Evolutionary conservation across 2,797 vertebrate genomes (phyloP), one percentile per base, ranked within the genome.

Genomic region (Muraenolepis orangiensis): DNA sequence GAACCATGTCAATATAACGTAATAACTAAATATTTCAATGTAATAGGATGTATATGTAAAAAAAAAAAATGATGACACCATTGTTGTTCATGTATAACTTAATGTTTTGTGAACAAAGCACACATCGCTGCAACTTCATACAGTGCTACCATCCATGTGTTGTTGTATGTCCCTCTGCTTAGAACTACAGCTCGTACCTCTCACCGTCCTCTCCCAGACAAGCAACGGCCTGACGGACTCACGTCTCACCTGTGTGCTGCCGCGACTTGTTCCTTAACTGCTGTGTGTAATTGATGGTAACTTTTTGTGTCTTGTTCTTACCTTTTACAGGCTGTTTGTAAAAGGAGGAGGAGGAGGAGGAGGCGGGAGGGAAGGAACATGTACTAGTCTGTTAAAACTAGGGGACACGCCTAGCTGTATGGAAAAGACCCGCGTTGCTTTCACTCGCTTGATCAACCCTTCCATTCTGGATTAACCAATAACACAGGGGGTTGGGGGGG

Each of bases 291-390:
- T 76, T 74, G 69, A 81, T 81, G 61, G 76, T 30, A 88, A 71
- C 76, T 81, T 82, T 79, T 69, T 84, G 14, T 85, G 57, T 87
- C 68, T 86, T 80, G 23, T 84, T 74, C 82, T 30, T 67, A 30
- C 26, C 70, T 61, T 81, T 89, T 81, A 72, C 78, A 93, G 93
- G 90, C 82, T 78, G 72, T 81, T 81, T 80, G 82, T 83, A 71
- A 86, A 85, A 87, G 78, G 75, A 87, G 73, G n/a, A 77, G 74
- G 23, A 71, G 64, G 74, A 87, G 78, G 75, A 87, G 73, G n/a
- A 77, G 74, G 23, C 72, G 64, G 74, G 36, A 78, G 74, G 79
- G 80, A 81, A 73, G 78, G 81, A 74, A 16, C 61, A 16, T 42
- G 14, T 46, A 23, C 57, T 64, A 26, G 57, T 57, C 51, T 2